phyloP scores from a whole-genome alignment of 1,140 invertebrate species.

The Caenorhabditis latens region DNA sequence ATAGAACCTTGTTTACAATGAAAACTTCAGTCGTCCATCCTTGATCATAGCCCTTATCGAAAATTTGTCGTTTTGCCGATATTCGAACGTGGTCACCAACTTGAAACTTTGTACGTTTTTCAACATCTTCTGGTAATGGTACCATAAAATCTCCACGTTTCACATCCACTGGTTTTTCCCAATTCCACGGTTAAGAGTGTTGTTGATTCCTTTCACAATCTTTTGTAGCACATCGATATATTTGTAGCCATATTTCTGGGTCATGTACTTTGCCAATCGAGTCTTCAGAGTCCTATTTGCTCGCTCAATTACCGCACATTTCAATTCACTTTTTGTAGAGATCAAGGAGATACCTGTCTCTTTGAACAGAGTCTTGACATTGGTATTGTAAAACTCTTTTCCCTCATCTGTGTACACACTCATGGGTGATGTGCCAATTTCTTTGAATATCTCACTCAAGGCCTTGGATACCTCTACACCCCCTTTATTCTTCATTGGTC shows the following conservation, averaged over 20 bases:
- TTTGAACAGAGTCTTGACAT: neutral
- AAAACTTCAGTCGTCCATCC: too few species aligned
- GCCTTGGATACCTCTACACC: neutral
- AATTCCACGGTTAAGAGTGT: neutral
- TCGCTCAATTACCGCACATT: neutral
- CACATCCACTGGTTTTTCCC: neutral
- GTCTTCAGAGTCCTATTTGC: slow-evolving; percentile 15
- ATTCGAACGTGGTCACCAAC: neutral
- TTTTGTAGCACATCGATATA: neutral
- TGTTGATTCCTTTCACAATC: neutral
- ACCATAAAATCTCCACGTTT: neutral
- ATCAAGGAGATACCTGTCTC: neutral
- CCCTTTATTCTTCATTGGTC: neutral
- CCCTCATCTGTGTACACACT: neutral
- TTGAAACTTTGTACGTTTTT: neutral
- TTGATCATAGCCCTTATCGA: too few species aligned
- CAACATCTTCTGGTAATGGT: neutral
- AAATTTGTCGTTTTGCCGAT: neutral
- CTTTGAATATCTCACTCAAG: neutral
- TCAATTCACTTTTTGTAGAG: neutral
- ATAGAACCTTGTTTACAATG: too few species aligned
- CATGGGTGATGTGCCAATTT: neutral
- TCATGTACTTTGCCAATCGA: slow-evolving; percentile 17
- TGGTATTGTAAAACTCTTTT: slow-evolving; percentile 1
- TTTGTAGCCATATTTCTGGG: neutral